Base-by-base conservation (phyloP, 1,140 invertebrate genomes). In the Lepidotrigona ventralis region DNA sequence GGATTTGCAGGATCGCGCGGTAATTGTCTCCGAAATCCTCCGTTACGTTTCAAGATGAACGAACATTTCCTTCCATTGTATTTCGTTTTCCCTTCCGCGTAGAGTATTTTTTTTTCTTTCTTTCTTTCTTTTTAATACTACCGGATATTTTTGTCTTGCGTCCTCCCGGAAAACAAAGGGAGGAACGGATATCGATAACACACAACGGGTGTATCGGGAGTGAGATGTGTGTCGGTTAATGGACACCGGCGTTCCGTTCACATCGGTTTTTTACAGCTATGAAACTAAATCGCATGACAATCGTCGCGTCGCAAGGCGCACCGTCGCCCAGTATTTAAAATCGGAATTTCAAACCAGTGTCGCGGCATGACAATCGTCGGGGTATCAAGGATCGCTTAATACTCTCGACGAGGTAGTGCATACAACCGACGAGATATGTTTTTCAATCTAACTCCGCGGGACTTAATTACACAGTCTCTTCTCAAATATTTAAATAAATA, bases 221-320 rank as follows among this genome's bases (percentile, higher is more conserved):
- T 63, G 54, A 39, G 46, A 78, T 83, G 56, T 51, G 80, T 26
- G 66, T 15, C 26, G 2, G 66, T 83, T 77, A 83, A 81, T 76
- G 72, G 72, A 81, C 51, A 69, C 29, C 53, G 69, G 14, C 72
- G 17, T 74, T 74, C 23, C 46, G 64, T 15, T 74, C 70, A 9
- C 29, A 54, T 66, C 58, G 70, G 33, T 46, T 81, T 33, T 76
- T 66, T 76, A 51, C 53, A 53, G 14, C 72, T 29, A 33, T 19
- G 54, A 70, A 69, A 70, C 39, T 39, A 69, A 83, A 83, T 78
- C 81, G 56, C 54, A 14, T 26, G 56, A 78, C 81, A 63, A 83
- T 83, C 81, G 46, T 5, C 51, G 39, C n/a, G 39, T 39, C 58
- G 54, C 33, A 70, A 70, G 66, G 54, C 39, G 39, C 60, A 58